Conservation (phyloP, 1,140 invertebrate species). For the Drosophila novamexicana region DNA sequence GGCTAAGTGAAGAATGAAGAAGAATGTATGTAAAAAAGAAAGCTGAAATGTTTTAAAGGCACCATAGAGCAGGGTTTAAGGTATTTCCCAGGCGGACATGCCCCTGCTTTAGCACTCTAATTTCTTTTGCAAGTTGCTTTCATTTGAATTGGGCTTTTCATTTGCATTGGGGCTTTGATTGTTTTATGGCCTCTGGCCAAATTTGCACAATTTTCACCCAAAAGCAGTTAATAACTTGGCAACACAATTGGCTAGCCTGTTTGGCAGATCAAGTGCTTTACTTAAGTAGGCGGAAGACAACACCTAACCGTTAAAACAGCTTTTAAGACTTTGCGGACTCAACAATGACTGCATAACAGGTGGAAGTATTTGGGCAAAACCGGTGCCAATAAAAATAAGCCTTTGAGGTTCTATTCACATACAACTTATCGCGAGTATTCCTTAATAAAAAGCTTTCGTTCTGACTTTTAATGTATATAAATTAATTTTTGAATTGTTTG, state of each 20-base stretch:
- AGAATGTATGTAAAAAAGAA: too few species aligned
- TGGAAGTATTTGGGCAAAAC: slow-evolving; percentile 32
- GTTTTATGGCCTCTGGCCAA: slow-evolving; percentile 63
- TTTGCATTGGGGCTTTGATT: slow-evolving; percentile 73
- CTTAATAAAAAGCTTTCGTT: neutral
- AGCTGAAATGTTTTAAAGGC: too few species aligned
- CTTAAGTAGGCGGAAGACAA: slow-evolving; percentile 40
- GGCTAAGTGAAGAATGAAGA: too few species aligned
- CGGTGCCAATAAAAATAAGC: slow-evolving; percentile 41
- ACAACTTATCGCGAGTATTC: slow-evolving; percentile 23
- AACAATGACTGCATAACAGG: neutral
- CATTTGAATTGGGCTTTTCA: slow-evolving; percentile 69
- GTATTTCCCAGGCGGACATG: too few species aligned
- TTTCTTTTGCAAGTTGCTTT: slow-evolving; percentile 51
- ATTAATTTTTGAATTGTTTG: slow-evolving; percentile 14
- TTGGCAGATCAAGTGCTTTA: slow-evolving; percentile 59
- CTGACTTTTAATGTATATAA: slow-evolving; percentile 22
- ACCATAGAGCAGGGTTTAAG: too few species aligned
- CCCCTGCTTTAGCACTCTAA: neutral
- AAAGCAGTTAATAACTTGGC: slow-evolving; percentile 69
- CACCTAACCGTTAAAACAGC: slow-evolving; percentile 5
- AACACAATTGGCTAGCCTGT: slow-evolving; percentile 15
- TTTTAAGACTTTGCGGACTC: slow-evolving; percentile 7
- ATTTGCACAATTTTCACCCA: slow-evolving; percentile 63
- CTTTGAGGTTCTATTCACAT: slow-evolving; percentile 12